Percentiles rank a stretch among this genome's conserved stretches.
phyloP scores from a whole-genome alignment of 2,888 invertebrate species.

The Folsomia manolachei region DNA sequence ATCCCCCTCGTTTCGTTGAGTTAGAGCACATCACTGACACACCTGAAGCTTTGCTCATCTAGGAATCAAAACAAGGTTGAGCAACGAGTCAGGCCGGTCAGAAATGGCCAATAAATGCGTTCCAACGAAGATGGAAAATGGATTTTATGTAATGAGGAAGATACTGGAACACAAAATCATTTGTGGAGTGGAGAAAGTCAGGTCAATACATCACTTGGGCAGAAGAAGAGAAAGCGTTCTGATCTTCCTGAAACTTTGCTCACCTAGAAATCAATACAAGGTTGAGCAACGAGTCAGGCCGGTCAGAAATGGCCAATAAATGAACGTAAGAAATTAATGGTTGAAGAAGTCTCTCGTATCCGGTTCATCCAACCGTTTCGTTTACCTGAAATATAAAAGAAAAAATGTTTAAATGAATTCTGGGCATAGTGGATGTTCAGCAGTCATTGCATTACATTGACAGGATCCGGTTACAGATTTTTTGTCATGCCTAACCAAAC shows the following conservation, averaged over 20 bases:
- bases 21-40: constrained; percentile 62
- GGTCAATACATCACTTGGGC: no score
- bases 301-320: constrained; percentile 47
- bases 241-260: constrained; percentile 88
- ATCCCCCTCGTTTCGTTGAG: constrained; percentile 15
- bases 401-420: no score
- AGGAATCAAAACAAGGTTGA: constrained; percentile 64
- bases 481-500: neutral
- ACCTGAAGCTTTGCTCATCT: constrained; percentile 89
- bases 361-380: neutral
- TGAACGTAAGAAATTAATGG: neutral
- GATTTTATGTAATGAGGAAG: no score
- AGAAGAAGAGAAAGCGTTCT: no score
- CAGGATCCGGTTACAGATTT: neutral
- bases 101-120: constrained; percentile 56
- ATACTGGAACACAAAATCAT: no score
- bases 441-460: neutral
- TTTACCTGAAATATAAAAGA: neutral
- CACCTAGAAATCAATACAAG: constrained; percentile 67
- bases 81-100: constrained; percentile 80
- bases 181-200: no score
- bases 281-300: constrained; percentile 82
- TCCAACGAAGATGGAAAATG: no score
- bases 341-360: neutral
- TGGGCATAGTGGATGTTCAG: neutral